A percentile compares a stretch with the other conserved stretches of the same genome.
Evolutionary conservation across 2,888 invertebrate species (phyloP).

Genomic region (Parapristionchus giblindavisi): DNA sequence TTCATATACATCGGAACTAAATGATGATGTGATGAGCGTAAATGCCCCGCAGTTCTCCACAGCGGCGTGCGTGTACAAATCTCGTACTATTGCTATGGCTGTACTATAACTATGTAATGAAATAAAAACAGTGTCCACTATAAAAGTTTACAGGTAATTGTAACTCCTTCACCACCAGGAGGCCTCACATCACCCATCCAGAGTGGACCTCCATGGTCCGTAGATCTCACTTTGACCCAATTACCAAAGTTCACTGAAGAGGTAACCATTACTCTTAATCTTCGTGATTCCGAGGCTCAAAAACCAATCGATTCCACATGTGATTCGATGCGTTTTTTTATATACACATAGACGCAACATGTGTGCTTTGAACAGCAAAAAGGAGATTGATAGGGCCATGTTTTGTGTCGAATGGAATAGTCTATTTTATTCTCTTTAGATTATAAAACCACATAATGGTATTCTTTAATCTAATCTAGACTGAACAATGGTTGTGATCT

Average conservation of each 20-base stretch:
- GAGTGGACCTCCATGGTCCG: conserved; percentile 51
- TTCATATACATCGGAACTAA: no score
- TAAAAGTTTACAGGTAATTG: background rate
- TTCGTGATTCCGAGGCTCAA: background rate
- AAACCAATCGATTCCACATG: background rate
- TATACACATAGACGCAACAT: no score
- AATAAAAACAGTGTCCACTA: no score
- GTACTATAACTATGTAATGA: background rate
- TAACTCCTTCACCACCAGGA: conserved; percentile 26
- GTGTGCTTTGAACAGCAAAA: no score
- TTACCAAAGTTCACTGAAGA: conserved; percentile 63
- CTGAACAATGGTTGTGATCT: no score
- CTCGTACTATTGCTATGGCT: background rate
- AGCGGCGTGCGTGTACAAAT: background rate
- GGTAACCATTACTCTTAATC: conserved; percentile 38
- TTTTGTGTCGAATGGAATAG: no score
- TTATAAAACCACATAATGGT: no score
- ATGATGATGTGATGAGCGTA: no score
- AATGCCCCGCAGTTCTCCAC: background rate
- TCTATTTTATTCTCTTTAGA: no score
- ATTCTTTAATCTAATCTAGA: no score
- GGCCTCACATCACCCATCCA: conserved; percentile 33
- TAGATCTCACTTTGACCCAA: conserved; percentile 62
- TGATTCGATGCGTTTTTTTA: no score
- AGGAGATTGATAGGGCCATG: no score